A percentile compares a stretch with the other conserved stretches of the same genome.
Evolutionary conservation across 2,113 vertebrate genomes (phyloP).

Genomic region (Ammospiza caudacuta): DNA sequence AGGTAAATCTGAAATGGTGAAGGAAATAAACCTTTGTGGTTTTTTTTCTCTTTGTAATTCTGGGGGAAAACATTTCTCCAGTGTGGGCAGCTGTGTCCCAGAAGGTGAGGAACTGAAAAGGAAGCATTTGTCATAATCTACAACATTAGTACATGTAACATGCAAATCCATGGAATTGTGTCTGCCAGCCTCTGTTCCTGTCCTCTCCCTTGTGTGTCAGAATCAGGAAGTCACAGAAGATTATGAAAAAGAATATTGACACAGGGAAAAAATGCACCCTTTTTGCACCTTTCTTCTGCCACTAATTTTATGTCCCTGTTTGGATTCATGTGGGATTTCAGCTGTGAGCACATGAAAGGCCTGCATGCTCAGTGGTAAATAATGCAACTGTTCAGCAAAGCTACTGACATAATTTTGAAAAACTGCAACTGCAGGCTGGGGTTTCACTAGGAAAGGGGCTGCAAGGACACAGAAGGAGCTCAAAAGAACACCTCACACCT

Average conservation of each 20-base stretch:
- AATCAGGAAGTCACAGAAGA: neutral
- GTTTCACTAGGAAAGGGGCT: neutral
- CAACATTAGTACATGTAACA: neutral
- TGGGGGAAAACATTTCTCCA: neutral
- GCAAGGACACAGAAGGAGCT: neutral
- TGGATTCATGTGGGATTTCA: neutral
- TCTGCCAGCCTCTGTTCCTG: neutral
- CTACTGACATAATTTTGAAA: neutral
- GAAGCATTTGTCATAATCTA: neutral
- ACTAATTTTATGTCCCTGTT: neutral
- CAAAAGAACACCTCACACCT: neutral
- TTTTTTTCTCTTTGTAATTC: neutral
- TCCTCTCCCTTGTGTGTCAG: neutral
- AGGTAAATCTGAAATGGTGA: neutral
- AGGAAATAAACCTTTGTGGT: neutral
- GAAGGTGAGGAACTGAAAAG: neutral
- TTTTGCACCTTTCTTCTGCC: neutral
- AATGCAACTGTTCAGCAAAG: neutral
- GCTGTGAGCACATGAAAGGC: neutral
- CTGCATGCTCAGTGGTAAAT: neutral
- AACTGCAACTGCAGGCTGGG: neutral
- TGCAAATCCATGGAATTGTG: neutral
- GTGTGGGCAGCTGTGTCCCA: neutral
- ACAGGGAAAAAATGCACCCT: neutral
- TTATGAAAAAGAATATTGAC: neutral